A percentile compares a stretch with the other conserved stretches of the same genome.
These are phyloP conservation scores for Electrophaes corylata DNA, from an alignment of 2,888 invertebrate genomes.

Conservation along the genomic window DNA sequence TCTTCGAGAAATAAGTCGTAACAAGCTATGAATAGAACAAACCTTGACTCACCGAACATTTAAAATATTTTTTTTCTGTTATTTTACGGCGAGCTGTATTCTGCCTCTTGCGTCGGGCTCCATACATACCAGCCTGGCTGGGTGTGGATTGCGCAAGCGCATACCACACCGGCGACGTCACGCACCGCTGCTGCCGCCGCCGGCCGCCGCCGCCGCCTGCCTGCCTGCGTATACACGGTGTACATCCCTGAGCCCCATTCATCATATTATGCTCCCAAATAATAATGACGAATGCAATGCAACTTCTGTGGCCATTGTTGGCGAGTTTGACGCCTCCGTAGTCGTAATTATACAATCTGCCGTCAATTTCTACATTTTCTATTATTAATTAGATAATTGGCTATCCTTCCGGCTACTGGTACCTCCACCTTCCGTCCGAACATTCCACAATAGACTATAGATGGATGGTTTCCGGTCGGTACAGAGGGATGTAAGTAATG, in stretches of 20 bases:
- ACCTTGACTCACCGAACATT: background rate
- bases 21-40: background rate
- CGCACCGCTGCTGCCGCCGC: conserved; percentile 2
- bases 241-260: background rate
- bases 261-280: background rate
- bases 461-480: background rate
- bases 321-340: background rate
- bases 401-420: background rate
- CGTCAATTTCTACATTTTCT: background rate
- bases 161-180: conserved; percentile 41
- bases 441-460: background rate
- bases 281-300: background rate
- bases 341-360: background rate
- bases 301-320: background rate
- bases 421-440: background rate
- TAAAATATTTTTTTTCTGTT: background rate
- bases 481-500: background rate
- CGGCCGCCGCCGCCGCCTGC: background rate
- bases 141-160: conserved; percentile 37
- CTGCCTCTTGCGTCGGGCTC: background rate
- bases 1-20: background rate
- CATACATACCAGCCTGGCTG: background rate
- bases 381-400: background rate
- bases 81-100: background rate
- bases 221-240: conserved; percentile 11